Evolutionary conservation across 2,888 invertebrate genomes (phyloP), one percentile per base, ranked within the genome.

Genomic region (Peribatodes rhomboidaria): DNA sequence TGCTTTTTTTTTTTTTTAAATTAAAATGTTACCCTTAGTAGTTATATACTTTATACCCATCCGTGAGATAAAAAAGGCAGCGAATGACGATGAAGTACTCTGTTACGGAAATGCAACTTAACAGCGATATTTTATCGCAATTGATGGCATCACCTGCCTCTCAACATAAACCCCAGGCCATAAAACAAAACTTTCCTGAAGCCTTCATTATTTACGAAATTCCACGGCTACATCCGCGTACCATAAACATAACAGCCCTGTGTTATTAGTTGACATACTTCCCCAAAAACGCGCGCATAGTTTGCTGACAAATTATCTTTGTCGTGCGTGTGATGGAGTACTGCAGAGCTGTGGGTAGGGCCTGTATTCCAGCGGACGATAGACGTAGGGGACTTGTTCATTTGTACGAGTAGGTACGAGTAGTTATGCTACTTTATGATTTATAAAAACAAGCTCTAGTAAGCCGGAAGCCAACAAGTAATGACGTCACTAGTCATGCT

Each of bases 261-360:
- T 57, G 46, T 58, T 49, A 50, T 57, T 44, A 65, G 63, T 68
- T 66, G 63, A 59, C 68, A 70, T 68, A 70, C 53, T 68, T 66
- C 42, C 55, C 44, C 37, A 66, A 58, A 67, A 68, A 68, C 42
- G 57, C 54, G 59, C 56, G 56, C 70, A 68, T 68, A 68, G 58
- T 70, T 67, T 27, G 60, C 44, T 70, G 68, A 66, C 64, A 66
- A 66, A 64, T 66, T 66, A 50, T 66, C 59, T 61, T 62, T 59
- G 64, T 64, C 64, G 54, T 64, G 63, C 57, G 56, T 41, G 35
- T 57, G 57, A 46, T 46, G 52, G 55, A 62, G 42, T 52, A n/a
- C n/a, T n/a, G 27, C 42, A 3, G 22, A 35, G 39, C 22, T 27
- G 47, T 39, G 35, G 55, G 41, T 35, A 11, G 18, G 55, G 41